Percentiles rank a stretch among this genome's conserved stretches.
phyloP scores from a whole-genome alignment of 2,113 vertebrate species.

The Copsychus sechellarum region DNA sequence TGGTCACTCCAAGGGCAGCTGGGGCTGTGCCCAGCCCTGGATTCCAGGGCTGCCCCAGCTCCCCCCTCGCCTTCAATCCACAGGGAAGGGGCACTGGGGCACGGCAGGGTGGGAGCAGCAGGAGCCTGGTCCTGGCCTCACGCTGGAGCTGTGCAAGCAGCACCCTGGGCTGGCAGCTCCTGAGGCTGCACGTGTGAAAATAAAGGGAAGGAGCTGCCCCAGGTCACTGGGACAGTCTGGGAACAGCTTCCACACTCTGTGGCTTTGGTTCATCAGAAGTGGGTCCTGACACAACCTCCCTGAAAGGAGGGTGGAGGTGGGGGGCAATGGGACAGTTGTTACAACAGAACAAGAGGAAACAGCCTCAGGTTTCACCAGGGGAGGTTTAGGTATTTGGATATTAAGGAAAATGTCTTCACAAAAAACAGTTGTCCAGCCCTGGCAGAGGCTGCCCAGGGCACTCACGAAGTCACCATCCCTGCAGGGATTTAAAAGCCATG shows the following conservation, averaged over 20 bases:
- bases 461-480: not conserved
- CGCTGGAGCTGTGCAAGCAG: not conserved
- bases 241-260: not conserved
- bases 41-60: not conserved
- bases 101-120: not conserved
- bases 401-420: not conserved
- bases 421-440: not conserved
- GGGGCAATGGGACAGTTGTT: not conserved
- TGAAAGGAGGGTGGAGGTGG: not conserved
- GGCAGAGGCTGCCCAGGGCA: not conserved
- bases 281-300: not conserved
- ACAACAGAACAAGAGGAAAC: not conserved
- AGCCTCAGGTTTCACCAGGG: not conserved
- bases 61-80: rapidly evolving
- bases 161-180: not conserved
- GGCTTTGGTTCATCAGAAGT: rapidly evolving
- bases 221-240: rapidly evolving
- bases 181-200: not conserved
- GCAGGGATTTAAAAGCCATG: not conserved
- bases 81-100: not conserved
- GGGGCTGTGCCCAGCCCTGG: not conserved
- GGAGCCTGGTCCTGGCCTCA: not conserved
- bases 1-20: not conserved
- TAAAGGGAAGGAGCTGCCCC: not conserved
- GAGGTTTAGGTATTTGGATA: too few relatives aligned